Conservation (phyloP, 2,888 invertebrate genomes). For the Dolichomitus sp. region DNA sequence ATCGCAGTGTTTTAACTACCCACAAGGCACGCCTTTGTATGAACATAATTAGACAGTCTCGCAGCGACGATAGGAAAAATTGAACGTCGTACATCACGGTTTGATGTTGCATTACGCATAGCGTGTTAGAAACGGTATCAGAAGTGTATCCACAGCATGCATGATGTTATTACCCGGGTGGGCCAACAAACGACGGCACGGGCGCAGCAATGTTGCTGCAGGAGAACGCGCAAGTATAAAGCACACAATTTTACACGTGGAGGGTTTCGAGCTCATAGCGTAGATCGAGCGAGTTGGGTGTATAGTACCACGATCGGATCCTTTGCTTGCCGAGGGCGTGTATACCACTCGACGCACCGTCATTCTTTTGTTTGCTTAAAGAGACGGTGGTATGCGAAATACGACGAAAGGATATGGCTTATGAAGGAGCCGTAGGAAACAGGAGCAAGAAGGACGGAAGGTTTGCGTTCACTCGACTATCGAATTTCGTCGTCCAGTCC, state of each 20-base stretch:
- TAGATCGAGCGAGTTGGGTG: constrained; percentile 17
- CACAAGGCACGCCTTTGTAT: constrained; percentile 74
- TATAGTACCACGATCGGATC: constrained; percentile 35
- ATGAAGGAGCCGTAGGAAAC: constrained; percentile 34
- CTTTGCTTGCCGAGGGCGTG: constrained; percentile 80
- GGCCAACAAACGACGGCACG: constrained; percentile 66
- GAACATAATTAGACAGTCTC: constrained; percentile 75
- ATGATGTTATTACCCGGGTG: constrained; percentile 30
- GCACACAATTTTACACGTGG: constrained; percentile 37
- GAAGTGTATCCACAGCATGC: constrained; percentile 2
- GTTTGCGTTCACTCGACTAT: constrained; percentile 78
- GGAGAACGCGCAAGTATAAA: constrained; percentile 54
- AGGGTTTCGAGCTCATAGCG: constrained; percentile 22
- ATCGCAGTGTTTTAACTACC: constrained; percentile 4
- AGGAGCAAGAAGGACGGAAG: constrained; percentile 41
- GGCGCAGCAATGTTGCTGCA: constrained; percentile 61
- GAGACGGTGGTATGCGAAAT: constrained; percentile 64
- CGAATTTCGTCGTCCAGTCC: constrained; percentile 79
- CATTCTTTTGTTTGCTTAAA: constrained; percentile 80
- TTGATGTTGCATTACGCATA: background rate
- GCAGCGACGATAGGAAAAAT: constrained; percentile 63
- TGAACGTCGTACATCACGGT: constrained; percentile 59
- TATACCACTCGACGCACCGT: constrained; percentile 69
- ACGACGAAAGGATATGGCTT: constrained; percentile 49
- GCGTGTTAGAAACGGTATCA: constrained; percentile 13